Evolutionary conservation across 2,797 vertebrate genomes (phyloP).

Genomic region (Nyctalus aviator): DNA sequence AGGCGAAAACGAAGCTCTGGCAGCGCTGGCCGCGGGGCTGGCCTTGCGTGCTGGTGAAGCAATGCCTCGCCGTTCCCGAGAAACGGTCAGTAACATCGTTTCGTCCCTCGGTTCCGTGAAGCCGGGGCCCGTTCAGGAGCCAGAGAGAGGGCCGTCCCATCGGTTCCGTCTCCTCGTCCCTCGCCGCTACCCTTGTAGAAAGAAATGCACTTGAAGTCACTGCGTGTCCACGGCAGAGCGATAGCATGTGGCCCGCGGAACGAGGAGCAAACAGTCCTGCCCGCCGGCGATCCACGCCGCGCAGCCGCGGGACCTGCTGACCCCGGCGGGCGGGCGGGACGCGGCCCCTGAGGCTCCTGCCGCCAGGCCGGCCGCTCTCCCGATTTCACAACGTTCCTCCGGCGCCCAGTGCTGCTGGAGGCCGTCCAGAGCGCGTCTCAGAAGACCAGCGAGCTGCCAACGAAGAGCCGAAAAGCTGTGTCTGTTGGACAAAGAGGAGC

Average conservation of each 20-base stretch:
- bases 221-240: conserved; percentile 63
- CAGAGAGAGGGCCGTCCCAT: conserved; percentile 75
- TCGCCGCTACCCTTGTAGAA: conserved; percentile 71
- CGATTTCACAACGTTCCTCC: conserved; percentile 75
- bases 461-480: conserved; percentile 39
- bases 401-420: conserved; percentile 60
- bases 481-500: not conserved
- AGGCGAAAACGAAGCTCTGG: conserved; percentile 64
- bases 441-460: conserved; percentile 66
- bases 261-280: not conserved
- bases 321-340: not conserved
- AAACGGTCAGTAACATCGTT: conserved; percentile 69
- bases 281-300: not conserved
- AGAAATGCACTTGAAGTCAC: conserved; percentile 72
- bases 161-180: conserved; percentile 68
- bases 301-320: not conserved
- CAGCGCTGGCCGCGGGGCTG: conserved; percentile 33
- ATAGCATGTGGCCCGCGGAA: conserved; percentile 62
- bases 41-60: conserved; percentile 57
- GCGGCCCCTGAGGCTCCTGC: not conserved
- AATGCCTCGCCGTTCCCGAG: conserved; percentile 60
- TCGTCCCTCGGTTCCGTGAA: conserved; percentile 62
- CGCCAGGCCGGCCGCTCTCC: not conserved
- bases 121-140: conserved; percentile 65
- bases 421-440: conserved; percentile 60